Percentiles rank a stretch among this genome's conserved stretches.
Conservation (phyloP, 2,888 invertebrate genomes). For the Luperina testacea region DNA sequence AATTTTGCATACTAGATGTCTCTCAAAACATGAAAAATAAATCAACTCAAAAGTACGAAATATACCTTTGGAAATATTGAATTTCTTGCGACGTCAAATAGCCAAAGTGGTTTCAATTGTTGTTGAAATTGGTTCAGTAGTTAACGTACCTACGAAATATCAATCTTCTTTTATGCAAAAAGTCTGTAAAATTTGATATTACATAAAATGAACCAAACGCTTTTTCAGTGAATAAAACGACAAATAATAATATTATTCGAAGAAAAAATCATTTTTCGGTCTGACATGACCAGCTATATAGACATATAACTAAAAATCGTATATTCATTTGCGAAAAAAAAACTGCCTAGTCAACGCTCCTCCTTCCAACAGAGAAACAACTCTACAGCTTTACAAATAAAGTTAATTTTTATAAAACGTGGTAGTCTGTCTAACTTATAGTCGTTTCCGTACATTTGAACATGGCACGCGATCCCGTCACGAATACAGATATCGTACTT, state of each 20-base stretch:
- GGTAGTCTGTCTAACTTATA: conserved; percentile 42
- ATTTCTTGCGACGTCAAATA: neutral
- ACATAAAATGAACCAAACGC: neutral
- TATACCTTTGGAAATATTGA: neutral
- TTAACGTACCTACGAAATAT: neutral
- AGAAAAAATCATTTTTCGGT: neutral
- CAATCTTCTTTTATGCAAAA: no score
- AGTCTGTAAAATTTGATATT: no score
- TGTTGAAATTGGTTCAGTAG: neutral
- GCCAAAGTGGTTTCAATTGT: neutral
- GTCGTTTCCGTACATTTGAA: conserved; percentile 64
- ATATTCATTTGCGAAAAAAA: conserved; percentile 72
- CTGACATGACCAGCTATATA: conserved; percentile 38
- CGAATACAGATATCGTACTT: conserved; percentile 66
- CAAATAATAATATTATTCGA: neutral
- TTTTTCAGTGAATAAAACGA: neutral
- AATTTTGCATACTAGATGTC: neutral
- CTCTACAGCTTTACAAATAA: conserved; percentile 48
- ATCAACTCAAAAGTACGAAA: neutral
- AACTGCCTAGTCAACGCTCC: conserved; percentile 24
- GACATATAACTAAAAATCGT: conserved; percentile 57
- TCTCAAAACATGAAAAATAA: neutral
- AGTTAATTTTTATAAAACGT: conserved; percentile 45
- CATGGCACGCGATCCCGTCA: conserved; percentile 73
- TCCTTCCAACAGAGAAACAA: conserved; percentile 38